Evolutionary conservation across 1,140 invertebrate species (phyloP), one percentile per base, ranked within the genome.

Genomic region (Pogonognathellus flavescens): DNA sequence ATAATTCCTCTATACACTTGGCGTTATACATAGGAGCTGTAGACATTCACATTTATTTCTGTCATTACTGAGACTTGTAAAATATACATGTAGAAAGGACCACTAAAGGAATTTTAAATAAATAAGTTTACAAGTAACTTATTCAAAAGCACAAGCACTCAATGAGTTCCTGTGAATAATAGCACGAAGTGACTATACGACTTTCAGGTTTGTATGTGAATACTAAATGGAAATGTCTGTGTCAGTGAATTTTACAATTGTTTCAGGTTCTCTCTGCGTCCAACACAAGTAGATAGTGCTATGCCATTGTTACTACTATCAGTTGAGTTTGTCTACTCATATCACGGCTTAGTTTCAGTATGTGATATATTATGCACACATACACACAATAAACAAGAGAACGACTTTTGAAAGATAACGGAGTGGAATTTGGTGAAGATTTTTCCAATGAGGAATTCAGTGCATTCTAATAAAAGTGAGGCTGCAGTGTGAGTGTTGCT

Each of bases 321-420:
- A 41, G 31, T 41, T 41, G 31, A 1, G 31, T 41, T 41, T 41
- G 31, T 41, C 31, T 1, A 66, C 9, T 25, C 62, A 66, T 20
- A 11, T 18, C 18, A 60, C 62, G 62, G 25, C 62, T 66, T 66
- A 25, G 22, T 20, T 66, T 66, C 20, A 66, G 22, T 31, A 66
- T 66, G 62, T 66, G 31, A 41, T 41, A 6, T 41, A 41, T 41
- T 66, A 66, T 66, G 62, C 25, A 66, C 62, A 66, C 62, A 66
- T 18, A 62, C 13, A 66, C 22, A 66, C 22, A 25, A 20, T 4
- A 66, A 60, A 25, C 62, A 25, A 66, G 5, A 66, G 60, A 66
- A 25, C 31, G 25, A 76, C 70, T 41, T 49, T 18, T n/a, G 22
- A 76, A 18, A 76, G 70, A 76, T 76, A 76, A 66, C 20, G 70